Base-by-base conservation (phyloP, 2,797 vertebrate species). In the Microchirus variegatus region DNA sequence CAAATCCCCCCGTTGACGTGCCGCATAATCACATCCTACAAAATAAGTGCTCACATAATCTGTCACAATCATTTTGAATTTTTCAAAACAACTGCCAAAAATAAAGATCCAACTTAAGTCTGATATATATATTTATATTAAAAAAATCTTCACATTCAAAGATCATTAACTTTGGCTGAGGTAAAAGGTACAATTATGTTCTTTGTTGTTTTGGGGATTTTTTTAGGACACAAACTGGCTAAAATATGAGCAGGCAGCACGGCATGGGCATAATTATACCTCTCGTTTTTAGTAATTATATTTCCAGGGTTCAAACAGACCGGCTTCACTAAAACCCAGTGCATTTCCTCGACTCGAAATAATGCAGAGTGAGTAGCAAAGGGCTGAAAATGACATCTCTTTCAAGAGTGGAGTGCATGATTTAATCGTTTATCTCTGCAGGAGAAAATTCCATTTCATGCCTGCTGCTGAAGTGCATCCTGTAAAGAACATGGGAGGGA, bases 401-500 rank as follows among this genome's bases (percentile, higher is more conserved):
- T 48, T 53, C 31, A 60, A 44, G 7, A 17, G 19, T 17, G 54
- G 2, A 1, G 51, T 36, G 46, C 62, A 41, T 42, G 22, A 55
- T 79, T 75, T 73, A 70, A 75, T 77, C 50, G 60, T 57, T 72
- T 54, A 62, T 78, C 63, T 53, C 14, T 0, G 62, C 54, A 48
- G 71, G 67, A 61, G 53, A 72, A 70, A 63, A 75, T 67, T 74
- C 69, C 14, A 75, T 79, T 65, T 67, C 57, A 63, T 57, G 53
- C 51, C 2, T 13, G 35, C 51, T 63, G 44, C 45, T 63, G 59
- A 62, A 73, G 71, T 65, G 69, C 59, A 56, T 68, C 52, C 70
- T 68, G 75, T 68, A 81, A 65, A 77, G 60, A 77, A 57, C 77
- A 86, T 59, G 74, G 75, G 74, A 67, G 59, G 50, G 37, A n/a